Percentiles rank a stretch among this genome's conserved stretches.
Conservation (phyloP, 2,888 invertebrate species). For the Melanargia galathea region DNA sequence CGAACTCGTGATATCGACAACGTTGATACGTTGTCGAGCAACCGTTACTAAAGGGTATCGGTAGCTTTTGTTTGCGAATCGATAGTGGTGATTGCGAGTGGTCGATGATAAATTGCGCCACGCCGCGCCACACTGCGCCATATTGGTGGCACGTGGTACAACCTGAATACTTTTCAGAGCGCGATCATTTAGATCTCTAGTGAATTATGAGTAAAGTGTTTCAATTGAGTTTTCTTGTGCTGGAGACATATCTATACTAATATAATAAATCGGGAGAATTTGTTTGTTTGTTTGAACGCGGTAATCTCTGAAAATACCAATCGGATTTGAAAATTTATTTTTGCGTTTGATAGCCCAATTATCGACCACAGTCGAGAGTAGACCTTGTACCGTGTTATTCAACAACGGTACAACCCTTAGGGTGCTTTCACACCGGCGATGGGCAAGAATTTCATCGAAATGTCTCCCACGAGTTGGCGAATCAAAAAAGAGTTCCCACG, state of each 20-base stretch:
- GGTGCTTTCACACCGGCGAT: no score
- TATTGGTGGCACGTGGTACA: slow-evolving; percentile 25
- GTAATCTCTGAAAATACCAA: no score
- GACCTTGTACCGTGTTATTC: no score
- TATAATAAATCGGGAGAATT: neutral
- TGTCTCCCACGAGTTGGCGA: no score
- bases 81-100: slow-evolving; percentile 20
- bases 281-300: neutral
- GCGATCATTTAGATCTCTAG: neutral
- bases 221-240: neutral
- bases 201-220: neutral
- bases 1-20: no score
- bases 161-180: slow-evolving; percentile 20
- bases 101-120: slow-evolving; percentile 5
- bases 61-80: slow-evolving; percentile 61
- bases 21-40: neutral
- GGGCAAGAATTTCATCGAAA: no score
- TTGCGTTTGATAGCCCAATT: no score
- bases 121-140: slow-evolving; percentile 23
- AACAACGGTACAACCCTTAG: no score
- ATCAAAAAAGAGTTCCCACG: no score
- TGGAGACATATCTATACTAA: neutral
- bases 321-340: no score
- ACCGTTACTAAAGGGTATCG: slow-evolving; percentile 27
- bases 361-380: no score